Base-by-base conservation (phyloP, 30 jellyfish, hydroid and myxozoan genomes). In the Hydra vulgaris region DNA sequence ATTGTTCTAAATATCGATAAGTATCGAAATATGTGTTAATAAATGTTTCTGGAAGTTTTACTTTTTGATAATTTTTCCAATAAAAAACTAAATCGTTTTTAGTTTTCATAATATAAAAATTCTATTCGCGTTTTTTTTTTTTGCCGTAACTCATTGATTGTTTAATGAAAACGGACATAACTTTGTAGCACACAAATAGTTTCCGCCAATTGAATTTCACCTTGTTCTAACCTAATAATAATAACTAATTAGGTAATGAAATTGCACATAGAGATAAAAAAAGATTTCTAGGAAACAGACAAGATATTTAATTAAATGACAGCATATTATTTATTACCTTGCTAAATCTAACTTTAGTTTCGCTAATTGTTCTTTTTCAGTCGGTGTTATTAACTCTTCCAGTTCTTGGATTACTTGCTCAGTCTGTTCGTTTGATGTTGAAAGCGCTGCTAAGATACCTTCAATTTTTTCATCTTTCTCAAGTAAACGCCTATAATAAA, bases 401-500 rank as follows among this genome's bases (percentile, higher is more conserved):
- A 92, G 79, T 70, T 92, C 98, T 78, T 87, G 95, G 23, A 83
- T 53, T 21, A 85, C 95, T 17, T 77, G 94, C 70, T 87, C 98
- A 27, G 96, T 89, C 53, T 87, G 81, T 80, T 92, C 96, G 18
- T 77, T 92, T 20, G 85, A 80, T 23, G 85, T 79, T n/a, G 89
- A 82, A 22, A 92, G 74, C 12, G 98, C 87, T 21, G 96, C 78
- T 66, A 92, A 73, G 22, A 87, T 80, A 8, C 95, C 96, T 54
- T 92, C 96, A 54, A 92, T 92, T 68, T 86, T 83, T 53, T 92
- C 98, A 76, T 92, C 87, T 68, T 92, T 92, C 79, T 92, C 98
- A 23, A 87, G 69, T 54, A 92, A 76, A 18, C 98, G 94, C 53
- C 98, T 92, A 61, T 71, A 20, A 12, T 18, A 18, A 18, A 53